Evolutionary conservation across 2,888 invertebrate species (phyloP), one percentile per base, ranked within the genome.

Genomic region (Lasioglossum leucozonium): DNA sequence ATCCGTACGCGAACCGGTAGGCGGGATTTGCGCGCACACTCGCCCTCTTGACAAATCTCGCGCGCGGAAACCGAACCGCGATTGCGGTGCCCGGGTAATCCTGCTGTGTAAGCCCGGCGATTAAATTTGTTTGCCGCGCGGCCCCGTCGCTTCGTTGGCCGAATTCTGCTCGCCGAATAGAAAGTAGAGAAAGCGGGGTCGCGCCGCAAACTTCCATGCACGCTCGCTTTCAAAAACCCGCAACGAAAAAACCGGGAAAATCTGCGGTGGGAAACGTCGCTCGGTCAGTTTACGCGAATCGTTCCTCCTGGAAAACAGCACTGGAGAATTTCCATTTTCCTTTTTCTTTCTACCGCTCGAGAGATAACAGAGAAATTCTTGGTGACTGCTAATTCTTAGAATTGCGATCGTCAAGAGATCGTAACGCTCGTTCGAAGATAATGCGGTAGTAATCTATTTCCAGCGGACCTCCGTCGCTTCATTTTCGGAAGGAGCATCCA

Each of bases 61-160:
- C 85, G 72, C 71, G 84, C 65, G 87, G 78, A 69, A 84, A 78
- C 58, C 76, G 87, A 81, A 79, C 78, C 84, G 72, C 84, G 81
- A 79, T 81, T 77, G 84, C 71, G 84, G 73, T 77, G 30, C 37
- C 73, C 18, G 74, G 55, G 62, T 89, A 89, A 89, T 89, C 87
- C 89, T 62, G 44, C 11, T 30, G 74, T 77, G 81, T 85, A 83
- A 87, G 84, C 84, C 67, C 71, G 34, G 65, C 82, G 90, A 90
- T 90, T 90, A 90, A 90, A 90, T 87, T 90, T 87, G 87, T 86
- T 87, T 82, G 82, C 75, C 37, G 37, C 65, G 67, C 67, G 67
- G 22, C 34, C 67, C 34, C 18, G 65, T 65, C 65, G 65, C 82
- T 81, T 55, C 79, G 84, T 75, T 13, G 26, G 58, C 26, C 26